Base-by-base conservation (phyloP, 2,888 invertebrate genomes). In the Yponomeuta cagnagella region DNA sequence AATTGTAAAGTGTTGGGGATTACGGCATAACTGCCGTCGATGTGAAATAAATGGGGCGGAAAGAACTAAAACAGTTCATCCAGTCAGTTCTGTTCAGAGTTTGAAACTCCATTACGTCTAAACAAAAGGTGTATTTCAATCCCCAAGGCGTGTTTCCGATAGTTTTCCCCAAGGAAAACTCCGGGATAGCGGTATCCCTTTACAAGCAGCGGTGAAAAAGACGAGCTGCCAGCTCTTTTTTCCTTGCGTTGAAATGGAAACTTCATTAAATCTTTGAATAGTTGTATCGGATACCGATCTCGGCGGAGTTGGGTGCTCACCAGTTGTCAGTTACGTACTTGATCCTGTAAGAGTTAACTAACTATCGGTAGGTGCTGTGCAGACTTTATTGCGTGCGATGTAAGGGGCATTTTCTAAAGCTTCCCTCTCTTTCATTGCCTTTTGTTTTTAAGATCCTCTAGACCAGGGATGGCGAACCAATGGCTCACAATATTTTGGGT, bases 211-310 rank as follows among this genome's bases (percentile, higher is more conserved):
- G 52, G 12, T 15, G 65, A 10, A 65, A 33, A 1, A 30, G 30
- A 23, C 0, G 15, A 58, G 2, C 8, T 58, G 43, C 31, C 0
- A 58, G 15, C 15, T 58, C 52, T 58, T 52, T 58, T 52, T 69
- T 69, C 52, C 12, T 23, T 52, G 23, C 69, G 48, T 48, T 30
- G 52, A 67, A 67, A 30, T 31, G 48, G 69, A 69, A 69, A 69
- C 69, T 69, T 69, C 69, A 52, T 69, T 69, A 63, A 69, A 63
- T 69, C n/a, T 63, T 63, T 63, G 58, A 69, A 69, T 23, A 37
- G 69, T n/a, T 63, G 43, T 63, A 69, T 69, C 69, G 15, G 63
- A 63, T 33, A 33, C 31, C 63, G 23, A 66, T 68, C 30, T n/a
- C 6, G 52, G 52, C 12, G 52, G 52, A 52, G 52, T 52, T 12